Evolutionary conservation across 2,797 vertebrate species (phyloP), one percentile per base, ranked within the genome.

Genomic region (Hydrolagus colliei): DNA sequence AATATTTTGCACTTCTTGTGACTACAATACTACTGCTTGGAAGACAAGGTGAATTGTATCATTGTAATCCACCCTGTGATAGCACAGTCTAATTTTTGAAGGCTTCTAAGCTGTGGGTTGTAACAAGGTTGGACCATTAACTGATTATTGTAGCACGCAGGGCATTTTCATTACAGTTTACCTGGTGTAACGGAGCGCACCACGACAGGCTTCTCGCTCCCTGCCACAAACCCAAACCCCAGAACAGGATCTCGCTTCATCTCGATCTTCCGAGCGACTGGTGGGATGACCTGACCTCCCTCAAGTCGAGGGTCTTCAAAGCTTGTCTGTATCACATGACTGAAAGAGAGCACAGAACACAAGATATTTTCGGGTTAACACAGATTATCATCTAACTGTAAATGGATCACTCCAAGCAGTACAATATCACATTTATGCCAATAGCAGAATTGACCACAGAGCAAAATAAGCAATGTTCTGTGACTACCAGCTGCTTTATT

Each of bases 131-230:
- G 41, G 14, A 32, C 7, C 10, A 82, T 9, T 27, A 84, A 67
- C 16, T 41, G 27, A 68, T 20, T 13, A 5, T 13, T 52, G 65
- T n/a, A 80, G 13, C 22, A 80, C 32, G 1, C 14, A 13, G n/a
- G 62, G 20, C 11, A 3, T 52, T 82, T 18, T 32, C 12, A 11
- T 35, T 63, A 41, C 52, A 52, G 14, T 71, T 73, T 92, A 99
- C 98, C 98, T 97, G 98, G 97, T 86, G 98, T 99, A 88, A 99
- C 97, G 82, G 97, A 99, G 86, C 97, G 97, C 86, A 98, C 97
- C 88, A 99, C 96, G 91, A 99, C 97, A 18, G 97, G 98, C 92
- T 99, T 99, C 92, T 99, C 98, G 92, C 98, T 99, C 90, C 98
- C 98, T 86, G 98, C 97, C 91, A 99, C 97, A 78, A 99, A 99